A percentile compares a stretch with the other conserved stretches of the same genome.
phyloP scores from a whole-genome alignment of 2,113 vertebrate species.

The Microtus pennsylvanicus region DNA sequence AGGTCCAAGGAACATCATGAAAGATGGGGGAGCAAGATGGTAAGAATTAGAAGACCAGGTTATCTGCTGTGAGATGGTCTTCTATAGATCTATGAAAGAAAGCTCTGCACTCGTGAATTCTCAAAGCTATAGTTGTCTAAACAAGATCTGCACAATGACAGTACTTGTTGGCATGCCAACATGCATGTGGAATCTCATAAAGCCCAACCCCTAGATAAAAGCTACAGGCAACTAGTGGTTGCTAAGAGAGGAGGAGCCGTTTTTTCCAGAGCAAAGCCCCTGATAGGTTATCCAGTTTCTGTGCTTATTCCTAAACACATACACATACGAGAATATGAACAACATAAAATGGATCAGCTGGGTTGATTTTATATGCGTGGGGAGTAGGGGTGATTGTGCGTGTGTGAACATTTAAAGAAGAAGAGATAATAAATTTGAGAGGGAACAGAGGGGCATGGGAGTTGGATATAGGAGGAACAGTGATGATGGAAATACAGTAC shows the following conservation, averaged over 20 bases:
- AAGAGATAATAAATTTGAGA: neutral
- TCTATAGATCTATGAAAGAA: neutral
- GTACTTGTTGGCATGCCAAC: neutral
- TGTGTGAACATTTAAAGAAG: neutral
- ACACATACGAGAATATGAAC: neutral
- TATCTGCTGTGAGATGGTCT: neutral
- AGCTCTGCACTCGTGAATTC: neutral
- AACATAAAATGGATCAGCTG: neutral
- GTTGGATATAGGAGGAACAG: neutral
- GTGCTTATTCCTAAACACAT: neutral
- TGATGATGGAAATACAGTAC: neutral
- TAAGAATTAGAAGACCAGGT: neutral
- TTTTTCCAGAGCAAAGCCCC: neutral
- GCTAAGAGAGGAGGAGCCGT: too few relatives aligned
- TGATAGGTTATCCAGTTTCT: neutral
- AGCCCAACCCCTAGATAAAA: neutral
- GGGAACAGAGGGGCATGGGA: neutral
- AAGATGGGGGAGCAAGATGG: neutral
- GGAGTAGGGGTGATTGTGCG: neutral
- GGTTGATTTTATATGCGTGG: neutral
- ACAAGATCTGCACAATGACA: neutral
- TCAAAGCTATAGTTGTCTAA: neutral
- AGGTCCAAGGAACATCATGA: neutral
- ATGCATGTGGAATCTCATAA: neutral
- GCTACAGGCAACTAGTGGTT: neutral